phyloP scores from a whole-genome alignment of 2,797 vertebrate species.

The Amblyraja radiata region DNA sequence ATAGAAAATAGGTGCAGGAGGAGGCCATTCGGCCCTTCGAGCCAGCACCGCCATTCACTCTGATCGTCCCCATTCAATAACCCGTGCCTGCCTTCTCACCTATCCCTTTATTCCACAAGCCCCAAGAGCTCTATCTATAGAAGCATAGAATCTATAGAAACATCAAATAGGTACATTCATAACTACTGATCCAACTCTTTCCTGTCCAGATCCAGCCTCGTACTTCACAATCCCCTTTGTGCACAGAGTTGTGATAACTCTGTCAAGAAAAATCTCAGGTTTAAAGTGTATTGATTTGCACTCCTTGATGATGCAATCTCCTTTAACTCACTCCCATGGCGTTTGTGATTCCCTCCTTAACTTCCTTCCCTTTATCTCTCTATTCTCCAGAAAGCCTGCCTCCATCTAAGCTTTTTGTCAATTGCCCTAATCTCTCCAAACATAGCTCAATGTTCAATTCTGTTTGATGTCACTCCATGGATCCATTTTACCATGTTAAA shows the following conservation, averaged over 20 bases:
- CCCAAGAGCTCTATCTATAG: no score
- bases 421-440: background rate
- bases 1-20: no score
- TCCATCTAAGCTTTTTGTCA: background rate
- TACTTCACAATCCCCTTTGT: background rate
- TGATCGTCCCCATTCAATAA: no score
- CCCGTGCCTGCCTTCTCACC: no score
- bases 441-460: background rate
- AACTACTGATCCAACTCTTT: background rate
- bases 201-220: background rate
- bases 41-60: no score
- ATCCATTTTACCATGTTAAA: background rate
- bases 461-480: background rate
- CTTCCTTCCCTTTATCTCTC: background rate
- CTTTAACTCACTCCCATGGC: background rate
- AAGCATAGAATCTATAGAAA: no score
- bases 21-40: no score
- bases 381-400: background rate
- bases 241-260: background rate
- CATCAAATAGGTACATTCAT: background rate
- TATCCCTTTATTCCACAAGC: no score
- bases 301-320: background rate
- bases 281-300: background rate
- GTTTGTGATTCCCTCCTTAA: background rate
- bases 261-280: background rate